Evolutionary conservation across 2,888 invertebrate species (phyloP).

Genomic region (Drosophila histrio): DNA sequence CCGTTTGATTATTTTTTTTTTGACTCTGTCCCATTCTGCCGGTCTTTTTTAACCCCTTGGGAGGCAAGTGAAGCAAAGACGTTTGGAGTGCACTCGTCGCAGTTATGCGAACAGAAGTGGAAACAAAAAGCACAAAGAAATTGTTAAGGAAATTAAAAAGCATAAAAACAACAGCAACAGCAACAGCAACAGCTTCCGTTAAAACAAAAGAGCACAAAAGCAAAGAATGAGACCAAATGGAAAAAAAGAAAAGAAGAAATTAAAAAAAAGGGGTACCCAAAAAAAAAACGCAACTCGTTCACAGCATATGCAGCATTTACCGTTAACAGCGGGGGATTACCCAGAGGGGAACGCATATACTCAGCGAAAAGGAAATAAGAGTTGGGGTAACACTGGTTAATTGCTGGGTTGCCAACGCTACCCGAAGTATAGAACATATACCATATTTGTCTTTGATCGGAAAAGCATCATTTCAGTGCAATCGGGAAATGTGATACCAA

Average conservation of each 20-base stretch:
- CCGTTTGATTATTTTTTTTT: conserved; percentile 43
- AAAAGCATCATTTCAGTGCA: conserved; percentile 36
- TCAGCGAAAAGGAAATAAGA: conserved; percentile 21
- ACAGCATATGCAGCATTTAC: conserved; percentile 74
- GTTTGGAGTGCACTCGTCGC: conserved; percentile 71
- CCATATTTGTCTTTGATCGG: conserved; percentile 17
- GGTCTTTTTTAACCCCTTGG: conserved; percentile 3
- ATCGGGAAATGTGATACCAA: neutral
- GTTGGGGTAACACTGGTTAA: conserved; percentile 30
- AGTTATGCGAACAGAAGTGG: conserved; percentile 56
- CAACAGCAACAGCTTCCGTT: conserved; percentile 78
- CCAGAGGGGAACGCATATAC: no score
- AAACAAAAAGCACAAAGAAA: conserved; percentile 76
- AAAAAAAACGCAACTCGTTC: conserved; percentile 50
- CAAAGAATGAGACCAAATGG: conserved; percentile 4
- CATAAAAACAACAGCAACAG: conserved; percentile 78
- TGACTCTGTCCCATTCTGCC: neutral
- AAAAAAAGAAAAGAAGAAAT: conserved; percentile 1
- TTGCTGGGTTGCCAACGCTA: conserved; percentile 37
- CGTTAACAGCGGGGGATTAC: conserved; percentile 55
- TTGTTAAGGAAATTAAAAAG: conserved; percentile 79
- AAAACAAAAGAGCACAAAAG: conserved; percentile 61
- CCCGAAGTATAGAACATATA: conserved; percentile 3
- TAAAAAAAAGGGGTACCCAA: conserved; percentile 26
- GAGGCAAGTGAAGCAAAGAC: conserved; percentile 66